Conservation (phyloP, 2,888 invertebrate genomes). For the Doris montereyensis region DNA sequence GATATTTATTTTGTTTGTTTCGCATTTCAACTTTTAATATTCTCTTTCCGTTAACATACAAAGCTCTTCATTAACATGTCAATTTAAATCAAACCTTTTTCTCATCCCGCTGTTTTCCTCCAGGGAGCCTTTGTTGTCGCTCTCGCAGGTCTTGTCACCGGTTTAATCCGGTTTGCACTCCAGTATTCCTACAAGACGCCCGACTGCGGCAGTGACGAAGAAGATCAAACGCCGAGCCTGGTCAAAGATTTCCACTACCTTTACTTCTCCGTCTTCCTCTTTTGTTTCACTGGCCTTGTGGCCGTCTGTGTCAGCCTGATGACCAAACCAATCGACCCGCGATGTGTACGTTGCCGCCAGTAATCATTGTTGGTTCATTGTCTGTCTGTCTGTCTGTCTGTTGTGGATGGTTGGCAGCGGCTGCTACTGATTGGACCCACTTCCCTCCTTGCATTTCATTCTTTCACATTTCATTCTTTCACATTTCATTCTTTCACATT, state of each 20-base stretch:
- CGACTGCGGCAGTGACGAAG: conserved; percentile 68
- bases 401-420: neutral
- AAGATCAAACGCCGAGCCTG: conserved; percentile 58
- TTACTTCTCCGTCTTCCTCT: conserved; percentile 75
- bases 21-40: too few species aligned
- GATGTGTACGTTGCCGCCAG: conserved; percentile 66
- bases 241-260: conserved; percentile 71
- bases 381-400: neutral
- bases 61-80: too few species aligned
- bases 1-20: too few species aligned
- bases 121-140: conserved; percentile 77
- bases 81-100: too few species aligned
- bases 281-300: conserved; percentile 70
- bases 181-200: conserved; percentile 74
- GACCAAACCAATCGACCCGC: conserved; percentile 73
- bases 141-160: conserved; percentile 74
- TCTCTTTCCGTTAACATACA: too few species aligned
- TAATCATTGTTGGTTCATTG: neutral
- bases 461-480: too few species aligned
- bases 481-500: too few species aligned
- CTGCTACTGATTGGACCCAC: neutral
- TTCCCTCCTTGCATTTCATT: neutral
- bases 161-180: conserved; percentile 73
- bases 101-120: too few species aligned
- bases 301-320: conserved; percentile 72